A percentile compares a stretch with the other conserved stretches of the same genome.
Evolutionary conservation across 2,888 invertebrate genomes (phyloP).

Genomic region (Lasioglossum vierecki): DNA sequence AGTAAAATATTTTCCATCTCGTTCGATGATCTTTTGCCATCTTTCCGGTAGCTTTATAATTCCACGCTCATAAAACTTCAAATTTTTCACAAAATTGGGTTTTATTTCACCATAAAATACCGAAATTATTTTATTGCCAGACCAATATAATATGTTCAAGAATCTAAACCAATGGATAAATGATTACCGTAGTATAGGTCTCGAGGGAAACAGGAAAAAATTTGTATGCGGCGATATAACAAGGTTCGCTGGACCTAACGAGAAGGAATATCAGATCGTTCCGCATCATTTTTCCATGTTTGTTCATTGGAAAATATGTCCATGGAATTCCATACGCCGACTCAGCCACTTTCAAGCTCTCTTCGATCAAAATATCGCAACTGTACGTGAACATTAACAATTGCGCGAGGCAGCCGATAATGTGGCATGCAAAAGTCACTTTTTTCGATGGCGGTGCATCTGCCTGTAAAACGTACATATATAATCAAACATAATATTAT

Average conservation of each 20-base stretch:
- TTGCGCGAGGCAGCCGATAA: neutral
- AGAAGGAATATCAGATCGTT: neutral
- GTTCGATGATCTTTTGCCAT: too few species aligned
- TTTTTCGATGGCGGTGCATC: neutral
- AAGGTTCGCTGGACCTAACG: constrained; percentile 32
- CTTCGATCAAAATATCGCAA: constrained; percentile 12
- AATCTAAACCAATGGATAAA: neutral
- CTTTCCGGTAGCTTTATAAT: too few species aligned
- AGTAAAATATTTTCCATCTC: too few species aligned
- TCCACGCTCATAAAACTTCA: too few species aligned
- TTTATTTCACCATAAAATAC: too few species aligned
- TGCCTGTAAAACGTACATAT: neutral
- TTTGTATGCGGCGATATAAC: constrained; percentile 47
- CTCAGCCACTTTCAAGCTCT: neutral
- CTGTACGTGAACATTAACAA: constrained; percentile 31
- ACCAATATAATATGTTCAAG: neutral
- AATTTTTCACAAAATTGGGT: too few species aligned
- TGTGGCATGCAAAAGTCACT: neutral
- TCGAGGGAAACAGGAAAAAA: constrained; percentile 57
- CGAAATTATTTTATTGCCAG: too few species aligned
- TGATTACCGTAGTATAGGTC: constrained; percentile 12
- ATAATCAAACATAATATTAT: too few species aligned
- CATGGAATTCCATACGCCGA: neutral
- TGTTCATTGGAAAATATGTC: neutral
- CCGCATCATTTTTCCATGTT: neutral